Evolutionary conservation across 2,888 invertebrate species (phyloP), one percentile per base, ranked within the genome.

Genomic region (Hoplodrina ambigua): DNA sequence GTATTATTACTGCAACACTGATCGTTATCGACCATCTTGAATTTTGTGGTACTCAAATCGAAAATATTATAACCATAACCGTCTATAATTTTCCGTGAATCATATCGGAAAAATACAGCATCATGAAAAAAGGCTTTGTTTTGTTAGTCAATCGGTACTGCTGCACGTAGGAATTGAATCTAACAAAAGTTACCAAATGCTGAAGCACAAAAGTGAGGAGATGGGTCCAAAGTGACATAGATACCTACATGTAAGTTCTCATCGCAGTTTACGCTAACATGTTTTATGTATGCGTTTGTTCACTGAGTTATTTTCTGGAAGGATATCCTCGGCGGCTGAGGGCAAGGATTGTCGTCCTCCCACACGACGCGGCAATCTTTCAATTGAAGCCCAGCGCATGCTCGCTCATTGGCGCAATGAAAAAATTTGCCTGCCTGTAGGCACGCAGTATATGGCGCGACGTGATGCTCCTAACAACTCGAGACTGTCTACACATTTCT

Each of bases 391-490:
- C 80, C 90, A 90, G 92, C 91, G 90, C 91, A 91, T 91, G 90
- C 90, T 86, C 87, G 88, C 86, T 94, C 90, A 94, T 96, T 95
- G 94, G 88, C 92, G 92, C 94, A 96, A 96, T 96, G 93, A 94
- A 94, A 95, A 94, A 95, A 95, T 86, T 93, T 93, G 91, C 92
- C 88, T 86, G 85, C 86, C 86, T 84, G 84, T 86, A 83, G 82
- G 78, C 86, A 85, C 83, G 77, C 80, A 81, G 72, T 79, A 78
- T 71, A 64, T 69, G 57, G 64, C 54, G 49, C 69, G 65, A 72
- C 59, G 71, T 75, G 73, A 77, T 71, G 56, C 53, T 69, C 56
- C 49, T 63, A 63, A 72, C 71, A 57, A 78, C 52, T 62, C 56
- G 33, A 71, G 37, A 56, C 58, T 49, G 62, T 25, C 54, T 59